Conservation (phyloP, 2,797 vertebrate species). For the Phoeniculus purpureus region DNA sequence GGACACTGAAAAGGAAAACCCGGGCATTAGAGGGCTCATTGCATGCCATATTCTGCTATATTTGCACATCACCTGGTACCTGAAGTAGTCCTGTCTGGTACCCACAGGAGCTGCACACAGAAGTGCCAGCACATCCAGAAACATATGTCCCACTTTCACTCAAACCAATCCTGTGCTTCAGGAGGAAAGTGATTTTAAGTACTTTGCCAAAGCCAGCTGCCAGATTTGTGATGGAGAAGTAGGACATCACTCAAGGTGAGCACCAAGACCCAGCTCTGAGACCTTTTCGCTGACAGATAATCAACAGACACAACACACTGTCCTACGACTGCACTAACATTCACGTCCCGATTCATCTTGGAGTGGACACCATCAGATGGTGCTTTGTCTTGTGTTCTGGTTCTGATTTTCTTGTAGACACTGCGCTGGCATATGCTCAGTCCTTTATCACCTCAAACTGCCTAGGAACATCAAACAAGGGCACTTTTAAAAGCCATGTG, state of each 20-base stretch:
- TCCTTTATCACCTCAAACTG: conserved; percentile 59
- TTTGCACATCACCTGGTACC: neutral
- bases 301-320: neutral
- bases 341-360: neutral
- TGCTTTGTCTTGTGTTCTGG: neutral
- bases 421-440: conserved; percentile 36
- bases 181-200: neutral
- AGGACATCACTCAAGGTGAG: neutral
- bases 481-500: conserved; percentile 72
- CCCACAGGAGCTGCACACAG: neutral
- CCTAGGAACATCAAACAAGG: conserved; percentile 53
- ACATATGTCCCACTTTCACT: neutral
- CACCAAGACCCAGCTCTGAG: neutral
- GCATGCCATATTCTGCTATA: accelerated
- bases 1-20: neutral
- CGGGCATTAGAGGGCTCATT: neutral
- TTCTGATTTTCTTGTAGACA: conserved; percentile 33
- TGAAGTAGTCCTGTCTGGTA: neutral
- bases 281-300: neutral
- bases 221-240: neutral
- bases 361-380: accelerated
- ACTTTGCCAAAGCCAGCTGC: neutral
- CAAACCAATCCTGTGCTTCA: neutral
- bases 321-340: neutral
- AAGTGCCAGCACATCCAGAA: neutral